phyloP scores from a whole-genome alignment of 2,113 vertebrate species.

The Bothrops jararaca region DNA sequence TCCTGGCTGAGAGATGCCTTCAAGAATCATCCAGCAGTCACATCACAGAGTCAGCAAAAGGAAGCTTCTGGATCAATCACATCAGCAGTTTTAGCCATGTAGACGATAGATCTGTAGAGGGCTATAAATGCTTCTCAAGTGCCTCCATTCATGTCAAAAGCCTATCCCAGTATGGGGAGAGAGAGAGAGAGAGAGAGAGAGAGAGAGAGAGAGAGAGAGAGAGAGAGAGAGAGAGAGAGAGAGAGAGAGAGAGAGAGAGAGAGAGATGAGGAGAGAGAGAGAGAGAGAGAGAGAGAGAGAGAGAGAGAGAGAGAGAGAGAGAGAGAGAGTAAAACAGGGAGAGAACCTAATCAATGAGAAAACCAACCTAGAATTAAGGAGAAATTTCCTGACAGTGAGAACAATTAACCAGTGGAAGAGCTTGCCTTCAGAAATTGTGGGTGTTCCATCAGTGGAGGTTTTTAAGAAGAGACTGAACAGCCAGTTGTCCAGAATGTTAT shows the following conservation, averaged over 20 bases:
- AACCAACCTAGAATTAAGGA: background rate
- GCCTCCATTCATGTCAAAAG: background rate
- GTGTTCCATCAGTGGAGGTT: no score
- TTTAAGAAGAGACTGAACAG: background rate
- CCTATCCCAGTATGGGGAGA: background rate
- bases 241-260: no score
- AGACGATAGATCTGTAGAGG: background rate
- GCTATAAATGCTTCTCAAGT: background rate
- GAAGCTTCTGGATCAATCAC: background rate
- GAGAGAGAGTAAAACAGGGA: background rate
- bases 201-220: no score
- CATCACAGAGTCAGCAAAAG: background rate
- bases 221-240: no score
- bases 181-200: no score
- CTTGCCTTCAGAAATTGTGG: background rate
- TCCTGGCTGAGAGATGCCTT: background rate
- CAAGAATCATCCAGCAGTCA: background rate
- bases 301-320: no score
- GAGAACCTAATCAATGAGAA: no score
- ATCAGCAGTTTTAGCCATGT: background rate
- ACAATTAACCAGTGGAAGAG: background rate
- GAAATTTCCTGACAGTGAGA: background rate
- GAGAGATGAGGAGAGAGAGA: no score
- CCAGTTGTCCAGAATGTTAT: background rate
- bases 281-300: no score